A percentile compares a stretch with the other conserved stretches of the same genome.
These are phyloP conservation scores for Orius laevigatus DNA, from an alignment of 1,140 invertebrate genomes.

Conservation along the genomic window DNA sequence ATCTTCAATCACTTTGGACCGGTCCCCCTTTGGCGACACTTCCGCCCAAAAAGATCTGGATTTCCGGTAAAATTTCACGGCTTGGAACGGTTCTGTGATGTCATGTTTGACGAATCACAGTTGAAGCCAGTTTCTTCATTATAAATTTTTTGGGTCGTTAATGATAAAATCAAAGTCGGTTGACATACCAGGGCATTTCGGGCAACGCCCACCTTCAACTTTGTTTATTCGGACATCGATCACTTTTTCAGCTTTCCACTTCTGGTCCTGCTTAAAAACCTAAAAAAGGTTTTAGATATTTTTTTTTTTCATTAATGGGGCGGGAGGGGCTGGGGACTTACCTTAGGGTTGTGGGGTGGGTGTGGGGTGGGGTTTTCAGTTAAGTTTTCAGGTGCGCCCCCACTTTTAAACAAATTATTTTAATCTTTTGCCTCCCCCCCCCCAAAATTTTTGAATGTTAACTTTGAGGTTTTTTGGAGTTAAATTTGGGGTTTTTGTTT, in stretches of 20 bases:
- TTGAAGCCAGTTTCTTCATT: slow-evolving; percentile 83
- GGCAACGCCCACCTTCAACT: slow-evolving; percentile 51
- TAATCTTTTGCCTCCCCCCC: no score
- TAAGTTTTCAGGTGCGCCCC: no score
- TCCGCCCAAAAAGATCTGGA: slow-evolving; percentile 78
- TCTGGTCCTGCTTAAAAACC: slow-evolving; percentile 46
- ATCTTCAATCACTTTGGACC: slow-evolving; percentile 60
- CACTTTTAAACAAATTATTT: no score
- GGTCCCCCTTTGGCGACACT: slow-evolving; percentile 51
- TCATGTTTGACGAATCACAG: slow-evolving; percentile 92
- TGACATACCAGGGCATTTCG: slow-evolving; percentile 63
- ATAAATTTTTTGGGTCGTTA: slow-evolving; percentile 89
- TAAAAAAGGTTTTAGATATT: slow-evolving; percentile 25
- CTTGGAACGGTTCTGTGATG: slow-evolving; percentile 58
- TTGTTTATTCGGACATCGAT: slow-evolving; percentile 58
- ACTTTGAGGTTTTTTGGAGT: no score
- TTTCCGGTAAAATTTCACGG: slow-evolving; percentile 73
- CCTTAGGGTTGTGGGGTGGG: no score
- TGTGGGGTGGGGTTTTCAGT: no score
- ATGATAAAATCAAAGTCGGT: slow-evolving; percentile 84
- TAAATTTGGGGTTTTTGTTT: no score
- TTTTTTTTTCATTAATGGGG: not conserved
- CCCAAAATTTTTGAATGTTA: no score
- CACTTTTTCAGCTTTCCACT: slow-evolving; percentile 60
- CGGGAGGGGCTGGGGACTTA: no score